Conservation (phyloP, 2,888 invertebrate species). For the Microdon myrmicae region DNA sequence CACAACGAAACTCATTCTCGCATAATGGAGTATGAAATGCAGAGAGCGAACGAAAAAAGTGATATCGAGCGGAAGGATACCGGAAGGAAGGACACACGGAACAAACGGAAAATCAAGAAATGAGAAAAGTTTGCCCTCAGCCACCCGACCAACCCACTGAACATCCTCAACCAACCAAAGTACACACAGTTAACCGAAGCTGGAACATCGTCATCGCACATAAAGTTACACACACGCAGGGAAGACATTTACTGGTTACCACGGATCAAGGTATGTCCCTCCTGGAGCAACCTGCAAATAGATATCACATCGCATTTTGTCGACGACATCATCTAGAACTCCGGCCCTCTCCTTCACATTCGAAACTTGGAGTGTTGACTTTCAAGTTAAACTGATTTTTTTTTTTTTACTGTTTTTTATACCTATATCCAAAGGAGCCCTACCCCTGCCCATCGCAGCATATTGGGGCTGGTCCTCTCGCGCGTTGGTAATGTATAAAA, state of each 20-base stretch:
- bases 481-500: slow-evolving; percentile 34
- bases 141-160: slow-evolving; percentile 34
- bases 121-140: slow-evolving; percentile 50
- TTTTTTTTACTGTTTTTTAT: background rate
- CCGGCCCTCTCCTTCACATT: slow-evolving; percentile 3
- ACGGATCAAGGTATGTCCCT: slow-evolving; percentile 25
- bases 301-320: slow-evolving; percentile 45
- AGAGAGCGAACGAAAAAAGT: slow-evolving; percentile 7
- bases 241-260: slow-evolving; percentile 15
- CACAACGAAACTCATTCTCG: slow-evolving; percentile 42
- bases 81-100: slow-evolving; percentile 53
- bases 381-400: background rate
- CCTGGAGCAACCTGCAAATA: slow-evolving; percentile 31
- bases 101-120: slow-evolving; percentile 52
- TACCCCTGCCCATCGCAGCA: too few relatives aligned
- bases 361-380: too few relatives aligned
- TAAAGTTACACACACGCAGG: background rate
- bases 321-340: slow-evolving; percentile 35
- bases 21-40: slow-evolving; percentile 3
- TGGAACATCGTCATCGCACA: slow-evolving; percentile 4
- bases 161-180: slow-evolving; percentile 37
- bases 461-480: slow-evolving; percentile 1
- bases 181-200: slow-evolving; percentile 17
- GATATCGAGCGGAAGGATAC: slow-evolving; percentile 48
- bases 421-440: background rate